Evolutionary conservation across 1,140 invertebrate species (phyloP).

Genomic region (Wiebesia pumilae): DNA sequence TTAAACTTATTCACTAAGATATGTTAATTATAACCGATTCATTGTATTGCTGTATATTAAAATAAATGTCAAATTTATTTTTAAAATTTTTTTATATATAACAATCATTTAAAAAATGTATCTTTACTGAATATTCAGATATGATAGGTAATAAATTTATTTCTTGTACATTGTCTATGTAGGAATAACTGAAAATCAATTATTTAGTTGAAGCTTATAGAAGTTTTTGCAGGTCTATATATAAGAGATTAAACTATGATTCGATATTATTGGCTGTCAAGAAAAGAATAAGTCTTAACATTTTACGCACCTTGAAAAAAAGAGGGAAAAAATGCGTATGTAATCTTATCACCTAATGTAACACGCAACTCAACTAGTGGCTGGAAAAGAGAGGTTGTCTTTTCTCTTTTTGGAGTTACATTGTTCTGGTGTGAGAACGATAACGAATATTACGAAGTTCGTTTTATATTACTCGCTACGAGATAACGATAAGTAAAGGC

Average conservation of each 20-base stretch:
- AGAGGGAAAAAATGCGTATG: background rate
- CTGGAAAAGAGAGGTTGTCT: slow-evolving; percentile 44
- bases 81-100: no score
- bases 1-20: no score
- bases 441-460: slow-evolving; percentile 30
- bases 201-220: no score
- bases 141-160: no score
- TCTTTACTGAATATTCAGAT: background rate
- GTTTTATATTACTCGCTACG: background rate
- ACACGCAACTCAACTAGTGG: background rate
- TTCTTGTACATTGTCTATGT: no score
- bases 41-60: no score
- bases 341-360: slow-evolving; percentile 28
- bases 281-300: no score
- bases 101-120: background rate
- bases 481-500: slow-evolving; percentile 19
- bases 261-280: background rate
- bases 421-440: background rate
- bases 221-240: background rate
- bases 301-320: background rate
- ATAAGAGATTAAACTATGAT: background rate
- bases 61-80: no score
- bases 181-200: no score
- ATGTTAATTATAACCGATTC: no score
- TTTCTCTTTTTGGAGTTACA: slow-evolving; percentile 36